Conservation (phyloP, 2,888 invertebrate genomes). For the Yponomeuta malinellus region DNA sequence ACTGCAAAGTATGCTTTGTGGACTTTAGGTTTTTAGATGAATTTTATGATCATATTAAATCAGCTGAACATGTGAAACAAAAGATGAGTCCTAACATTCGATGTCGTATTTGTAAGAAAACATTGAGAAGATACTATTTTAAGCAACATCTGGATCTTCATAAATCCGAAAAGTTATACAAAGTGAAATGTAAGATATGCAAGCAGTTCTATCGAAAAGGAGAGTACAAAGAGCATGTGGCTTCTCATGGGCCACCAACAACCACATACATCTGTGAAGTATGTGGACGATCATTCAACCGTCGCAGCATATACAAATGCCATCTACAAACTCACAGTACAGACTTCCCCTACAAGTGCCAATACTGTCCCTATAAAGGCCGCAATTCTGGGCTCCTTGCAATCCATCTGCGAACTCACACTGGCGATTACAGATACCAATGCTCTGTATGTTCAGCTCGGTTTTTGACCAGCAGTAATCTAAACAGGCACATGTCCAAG, state of each 20-base stretch:
- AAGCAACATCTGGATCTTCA: constrained; percentile 20
- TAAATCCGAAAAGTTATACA: constrained; percentile 17
- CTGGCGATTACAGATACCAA: constrained; percentile 48
- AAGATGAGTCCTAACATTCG: constrained; percentile 16
- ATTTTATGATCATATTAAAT: constrained; percentile 13
- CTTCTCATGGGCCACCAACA: constrained; percentile 17
- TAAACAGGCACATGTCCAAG: constrained; percentile 48
- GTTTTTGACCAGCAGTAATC: constrained; percentile 48
- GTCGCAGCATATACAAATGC: constrained; percentile 46
- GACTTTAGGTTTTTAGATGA: constrained; percentile 14
- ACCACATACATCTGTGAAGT: constrained; percentile 49
- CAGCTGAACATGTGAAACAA: constrained; percentile 14
- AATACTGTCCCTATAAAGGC: constrained; percentile 44
- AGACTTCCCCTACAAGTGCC: constrained; percentile 48
- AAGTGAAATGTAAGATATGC: constrained; percentile 22
- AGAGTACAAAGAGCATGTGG: constrained; percentile 21
- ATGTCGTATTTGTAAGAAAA: constrained; percentile 20
- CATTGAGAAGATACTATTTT: constrained; percentile 17
- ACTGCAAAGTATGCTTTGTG: constrained; percentile 16
- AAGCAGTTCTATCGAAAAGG: constrained; percentile 21
- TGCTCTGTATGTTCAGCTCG: constrained; percentile 51
- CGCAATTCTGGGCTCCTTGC: constrained; percentile 42
- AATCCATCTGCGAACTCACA: constrained; percentile 46
- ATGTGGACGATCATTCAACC: constrained; percentile 48
- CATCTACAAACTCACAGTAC: constrained; percentile 44